Evolutionary conservation across 2,113 vertebrate species (phyloP).

Genomic region (Cyanoliseus patagonus): DNA sequence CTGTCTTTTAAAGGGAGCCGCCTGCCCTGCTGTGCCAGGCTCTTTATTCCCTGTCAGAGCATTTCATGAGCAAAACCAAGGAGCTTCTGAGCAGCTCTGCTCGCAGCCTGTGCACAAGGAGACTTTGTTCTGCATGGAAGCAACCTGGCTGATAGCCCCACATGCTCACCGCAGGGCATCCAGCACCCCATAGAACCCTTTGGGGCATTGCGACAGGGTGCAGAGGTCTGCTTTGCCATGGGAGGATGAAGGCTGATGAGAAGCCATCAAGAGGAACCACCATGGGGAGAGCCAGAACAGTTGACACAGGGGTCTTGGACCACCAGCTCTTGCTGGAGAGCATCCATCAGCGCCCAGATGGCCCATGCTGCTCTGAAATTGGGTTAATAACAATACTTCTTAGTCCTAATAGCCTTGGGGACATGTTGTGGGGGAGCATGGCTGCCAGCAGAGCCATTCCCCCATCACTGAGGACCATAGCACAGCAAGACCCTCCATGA

Average conservation of each 20-base stretch:
- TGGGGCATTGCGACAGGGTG: not conserved
- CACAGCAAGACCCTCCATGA: rapidly evolving
- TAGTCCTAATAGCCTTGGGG: not conserved
- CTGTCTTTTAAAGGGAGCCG: not conserved
- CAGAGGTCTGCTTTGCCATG: not conserved
- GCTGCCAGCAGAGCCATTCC: not conserved
- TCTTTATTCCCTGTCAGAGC: not conserved
- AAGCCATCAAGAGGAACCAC: not conserved
- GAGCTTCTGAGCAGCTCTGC: not conserved
- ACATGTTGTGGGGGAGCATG: rapidly evolving
- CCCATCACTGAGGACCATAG: rapidly evolving
- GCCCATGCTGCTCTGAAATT: not conserved
- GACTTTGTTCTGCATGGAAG: not conserved
- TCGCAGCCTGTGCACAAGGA: not conserved
- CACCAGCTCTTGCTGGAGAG: not conserved
- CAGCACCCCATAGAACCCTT: not conserved
- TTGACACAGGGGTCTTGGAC: not conserved
- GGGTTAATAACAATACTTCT: not conserved
- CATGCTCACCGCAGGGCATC: rapidly evolving
- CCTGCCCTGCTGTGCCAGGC: not conserved
- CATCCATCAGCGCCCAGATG: not conserved
- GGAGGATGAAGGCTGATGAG: not conserved
- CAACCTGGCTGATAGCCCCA: not conserved
- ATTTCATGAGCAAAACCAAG: not conserved
- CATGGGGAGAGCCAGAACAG: not conserved